phyloP scores from a whole-genome alignment of 2,113 vertebrate genomes.

The Oenanthe melanoleuca region DNA sequence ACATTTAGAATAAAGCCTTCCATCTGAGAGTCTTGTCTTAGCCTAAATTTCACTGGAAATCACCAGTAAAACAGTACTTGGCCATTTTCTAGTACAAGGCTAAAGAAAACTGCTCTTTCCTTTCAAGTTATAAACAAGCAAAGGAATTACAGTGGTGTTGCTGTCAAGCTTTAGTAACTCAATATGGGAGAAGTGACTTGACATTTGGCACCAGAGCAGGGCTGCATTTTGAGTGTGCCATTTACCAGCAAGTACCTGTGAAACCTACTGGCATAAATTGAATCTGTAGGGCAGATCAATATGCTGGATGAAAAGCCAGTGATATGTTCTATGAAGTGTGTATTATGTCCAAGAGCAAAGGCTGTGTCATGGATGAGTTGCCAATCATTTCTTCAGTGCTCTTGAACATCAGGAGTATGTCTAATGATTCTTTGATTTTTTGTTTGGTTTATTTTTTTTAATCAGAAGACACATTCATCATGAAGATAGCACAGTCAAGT shows the following conservation, averaged over 20 bases:
- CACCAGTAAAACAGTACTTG: neutral
- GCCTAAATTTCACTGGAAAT: neutral
- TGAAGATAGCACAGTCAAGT: neutral
- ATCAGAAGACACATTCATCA: neutral
- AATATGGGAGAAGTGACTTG: neutral
- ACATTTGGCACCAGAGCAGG: neutral
- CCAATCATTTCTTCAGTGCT: neutral
- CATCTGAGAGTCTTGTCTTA: neutral
- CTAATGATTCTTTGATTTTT: neutral
- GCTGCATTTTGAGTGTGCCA: neutral
- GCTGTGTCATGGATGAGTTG: neutral
- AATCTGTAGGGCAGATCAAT: neutral
- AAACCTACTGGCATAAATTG: neutral
- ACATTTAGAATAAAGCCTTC: neutral
- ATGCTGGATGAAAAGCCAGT: neutral
- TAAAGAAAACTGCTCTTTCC: neutral
- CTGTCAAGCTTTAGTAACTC: neutral
- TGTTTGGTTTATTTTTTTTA: neutral
- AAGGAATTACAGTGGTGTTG: neutral
- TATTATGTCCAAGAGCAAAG: neutral
- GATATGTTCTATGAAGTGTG: neutral
- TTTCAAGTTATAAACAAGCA: neutral
- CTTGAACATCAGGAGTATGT: neutral
- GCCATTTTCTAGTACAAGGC: neutral
- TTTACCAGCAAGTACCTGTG: neutral